These are phyloP conservation scores for Hylyphantes graminicola DNA, from an alignment of 1,140 invertebrate species.

Conservation along the genomic window DNA sequence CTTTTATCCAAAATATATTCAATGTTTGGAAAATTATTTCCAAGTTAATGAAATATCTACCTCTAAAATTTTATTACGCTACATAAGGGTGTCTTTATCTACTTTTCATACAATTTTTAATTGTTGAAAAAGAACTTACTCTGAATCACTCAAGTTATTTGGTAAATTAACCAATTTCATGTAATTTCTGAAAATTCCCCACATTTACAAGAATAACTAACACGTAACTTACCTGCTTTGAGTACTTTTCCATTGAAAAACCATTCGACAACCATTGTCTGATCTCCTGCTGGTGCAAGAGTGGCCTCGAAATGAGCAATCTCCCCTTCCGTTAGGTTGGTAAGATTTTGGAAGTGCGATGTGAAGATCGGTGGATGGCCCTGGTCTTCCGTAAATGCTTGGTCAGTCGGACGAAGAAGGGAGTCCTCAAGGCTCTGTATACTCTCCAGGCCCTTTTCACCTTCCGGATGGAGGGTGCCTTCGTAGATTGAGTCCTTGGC, in stretches of 20 bases:
- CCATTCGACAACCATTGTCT: slow-evolving; percentile 97
- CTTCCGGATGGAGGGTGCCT: slow-evolving; percentile 91
- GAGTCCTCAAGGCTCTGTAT: slow-evolving; percentile 93
- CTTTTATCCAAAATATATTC: neutral
- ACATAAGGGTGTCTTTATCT: neutral
- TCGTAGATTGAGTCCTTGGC: slow-evolving; percentile 85
- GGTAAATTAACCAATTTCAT: too few species aligned
- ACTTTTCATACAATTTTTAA: neutral
- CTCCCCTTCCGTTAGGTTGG: slow-evolving; percentile 86
- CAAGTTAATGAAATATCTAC: too few species aligned
- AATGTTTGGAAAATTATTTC: too few species aligned
- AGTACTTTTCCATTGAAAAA: slow-evolving; percentile 92
- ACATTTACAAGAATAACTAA: too few species aligned
- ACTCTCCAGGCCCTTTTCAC: slow-evolving; percentile 87
- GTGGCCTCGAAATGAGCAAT: slow-evolving; percentile 95
- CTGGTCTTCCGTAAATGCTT: slow-evolving; percentile 74
- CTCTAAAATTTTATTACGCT: too few species aligned
- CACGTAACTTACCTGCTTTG: slow-evolving; percentile 69
- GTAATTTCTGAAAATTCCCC: too few species aligned
- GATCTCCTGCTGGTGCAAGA: slow-evolving; percentile 91
- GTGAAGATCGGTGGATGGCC: slow-evolving; percentile 89
- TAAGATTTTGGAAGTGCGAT: slow-evolving; percentile 84
- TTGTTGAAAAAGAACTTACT: neutral
- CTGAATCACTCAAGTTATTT: neutral
- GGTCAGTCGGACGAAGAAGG: slow-evolving; percentile 76